Percentiles rank a stretch among this genome's conserved stretches.
phyloP scores from a whole-genome alignment of 2,888 invertebrate genomes.

The Apotomis turbidana region DNA sequence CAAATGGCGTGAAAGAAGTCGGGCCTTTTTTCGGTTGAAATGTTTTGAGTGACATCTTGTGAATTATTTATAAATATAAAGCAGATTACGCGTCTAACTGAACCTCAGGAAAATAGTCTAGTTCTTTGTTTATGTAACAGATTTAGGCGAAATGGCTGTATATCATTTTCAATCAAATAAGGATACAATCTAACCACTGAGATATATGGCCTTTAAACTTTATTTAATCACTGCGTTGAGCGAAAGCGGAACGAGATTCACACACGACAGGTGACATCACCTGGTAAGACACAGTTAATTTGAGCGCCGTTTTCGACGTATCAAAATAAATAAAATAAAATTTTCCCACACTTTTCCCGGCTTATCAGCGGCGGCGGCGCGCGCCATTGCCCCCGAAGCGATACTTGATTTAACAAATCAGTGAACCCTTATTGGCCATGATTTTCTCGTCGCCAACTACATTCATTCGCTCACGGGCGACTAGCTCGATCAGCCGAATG shows the following conservation, averaged over 20 bases:
- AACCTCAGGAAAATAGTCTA: too few species aligned
- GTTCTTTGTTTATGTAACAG: too few species aligned
- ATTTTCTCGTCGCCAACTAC: constrained; percentile 21
- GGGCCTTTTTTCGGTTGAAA: neutral
- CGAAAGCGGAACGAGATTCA: too few species aligned
- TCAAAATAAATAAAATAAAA: neutral
- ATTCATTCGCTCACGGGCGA: neutral
- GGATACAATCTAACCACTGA: too few species aligned
- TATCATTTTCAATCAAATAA: too few species aligned
- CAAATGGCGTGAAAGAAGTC: neutral
- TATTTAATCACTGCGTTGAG: too few species aligned
- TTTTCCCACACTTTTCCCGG: neutral
- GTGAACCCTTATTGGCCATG: constrained; percentile 20
- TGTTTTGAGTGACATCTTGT: constrained; percentile 12
- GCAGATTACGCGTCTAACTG: too few species aligned
- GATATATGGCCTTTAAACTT: too few species aligned
- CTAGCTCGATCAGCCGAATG: constrained; percentile 2
- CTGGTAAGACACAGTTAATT: neutral
- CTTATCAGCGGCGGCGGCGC: constrained; percentile 7
- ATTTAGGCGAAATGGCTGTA: too few species aligned
- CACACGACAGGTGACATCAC: too few species aligned
- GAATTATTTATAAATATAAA: neutral
- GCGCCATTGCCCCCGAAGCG: constrained; percentile 19
- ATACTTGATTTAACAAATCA: constrained; percentile 31
- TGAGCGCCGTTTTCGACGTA: neutral